Evolutionary conservation across 37 sponge, comb jelly and placozoan species (phyloP).

Genomic region (Cliona cf. orientalis): DNA sequence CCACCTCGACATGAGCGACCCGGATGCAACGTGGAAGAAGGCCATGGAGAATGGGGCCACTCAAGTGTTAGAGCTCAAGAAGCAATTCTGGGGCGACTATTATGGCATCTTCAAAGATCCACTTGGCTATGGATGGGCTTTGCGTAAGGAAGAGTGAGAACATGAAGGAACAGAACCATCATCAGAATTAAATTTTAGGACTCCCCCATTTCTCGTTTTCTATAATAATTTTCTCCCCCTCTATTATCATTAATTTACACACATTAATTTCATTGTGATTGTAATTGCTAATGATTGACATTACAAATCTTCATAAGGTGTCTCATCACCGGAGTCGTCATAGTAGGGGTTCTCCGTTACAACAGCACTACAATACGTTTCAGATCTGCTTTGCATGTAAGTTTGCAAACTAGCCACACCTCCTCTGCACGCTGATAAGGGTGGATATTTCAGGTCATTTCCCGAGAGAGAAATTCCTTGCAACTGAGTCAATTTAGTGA

Average conservation of each 20-base stretch:
- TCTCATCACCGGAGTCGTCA: conserved; percentile 9
- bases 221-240: no score
- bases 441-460: conserved; percentile 62
- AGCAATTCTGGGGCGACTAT: conserved; percentile 65
- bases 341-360: conserved; percentile 16
- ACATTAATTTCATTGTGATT: no score
- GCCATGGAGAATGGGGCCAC: conserved; percentile 65
- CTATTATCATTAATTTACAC: no score
- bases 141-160: no score
- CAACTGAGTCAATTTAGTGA: conserved; percentile 3
- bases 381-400: conserved; percentile 7
- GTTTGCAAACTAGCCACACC: conserved; percentile 20
- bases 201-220: no score
- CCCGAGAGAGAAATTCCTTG: conserved; percentile 51
- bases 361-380: background rate
- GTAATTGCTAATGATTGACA: background rate
- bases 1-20: conserved; percentile 36
- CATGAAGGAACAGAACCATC: no score
- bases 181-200: no score
- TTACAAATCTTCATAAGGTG: conserved; percentile 20
- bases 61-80: conserved; percentile 24
- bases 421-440: conserved; percentile 43
- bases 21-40: conserved; percentile 62
- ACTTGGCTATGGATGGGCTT: conserved; percentile 54
- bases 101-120: conserved; percentile 65